A percentile compares a stretch with the other conserved stretches of the same genome.
These are phyloP conservation scores for Actinia equina DNA, from an alignment of 64 coral and sea anemone species.

Conservation along the genomic window DNA sequence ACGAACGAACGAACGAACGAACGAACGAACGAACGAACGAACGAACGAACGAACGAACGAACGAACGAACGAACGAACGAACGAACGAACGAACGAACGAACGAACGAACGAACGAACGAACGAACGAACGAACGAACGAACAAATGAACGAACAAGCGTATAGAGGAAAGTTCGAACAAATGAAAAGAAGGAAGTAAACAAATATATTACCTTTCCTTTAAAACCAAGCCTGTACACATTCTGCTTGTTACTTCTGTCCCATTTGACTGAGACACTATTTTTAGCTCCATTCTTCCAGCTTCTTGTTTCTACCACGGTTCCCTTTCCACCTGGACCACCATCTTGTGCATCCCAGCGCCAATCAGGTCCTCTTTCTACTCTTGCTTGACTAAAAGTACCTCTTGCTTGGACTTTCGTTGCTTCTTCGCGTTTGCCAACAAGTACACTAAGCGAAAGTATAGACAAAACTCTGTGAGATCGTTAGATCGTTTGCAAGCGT, in stretches of 20 bases:
- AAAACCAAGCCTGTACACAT: conserved; percentile 61
- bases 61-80: too few species aligned
- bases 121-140: too few species aligned
- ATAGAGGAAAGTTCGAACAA: too few species aligned
- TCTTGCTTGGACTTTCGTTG: conserved; percentile 27
- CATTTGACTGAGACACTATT: conserved; percentile 41
- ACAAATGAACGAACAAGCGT: too few species aligned
- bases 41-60: too few species aligned
- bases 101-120: too few species aligned
- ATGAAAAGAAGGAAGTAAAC: not conserved
- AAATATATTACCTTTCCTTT: conserved; percentile 47
- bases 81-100: too few species aligned
- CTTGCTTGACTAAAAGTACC: conserved; percentile 61
- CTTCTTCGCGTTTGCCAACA: conserved; percentile 59
- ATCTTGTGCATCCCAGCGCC: conserved; percentile 56
- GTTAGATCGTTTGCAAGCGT: too few species aligned
- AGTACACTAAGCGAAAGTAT: not conserved
- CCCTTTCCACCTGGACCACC: conserved; percentile 41
- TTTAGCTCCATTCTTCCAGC: conserved; percentile 29
- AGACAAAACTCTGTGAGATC: not conserved
- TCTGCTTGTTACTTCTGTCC: not conserved
- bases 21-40: too few species aligned
- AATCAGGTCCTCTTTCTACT: conserved; percentile 55
- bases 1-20: too few species aligned
- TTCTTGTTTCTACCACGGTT: conserved; percentile 14